Evolutionary conservation across 1,140 invertebrate genomes (phyloP), one percentile per base, ranked within the genome.

Genomic region (Ruditapes philippinarum): DNA sequence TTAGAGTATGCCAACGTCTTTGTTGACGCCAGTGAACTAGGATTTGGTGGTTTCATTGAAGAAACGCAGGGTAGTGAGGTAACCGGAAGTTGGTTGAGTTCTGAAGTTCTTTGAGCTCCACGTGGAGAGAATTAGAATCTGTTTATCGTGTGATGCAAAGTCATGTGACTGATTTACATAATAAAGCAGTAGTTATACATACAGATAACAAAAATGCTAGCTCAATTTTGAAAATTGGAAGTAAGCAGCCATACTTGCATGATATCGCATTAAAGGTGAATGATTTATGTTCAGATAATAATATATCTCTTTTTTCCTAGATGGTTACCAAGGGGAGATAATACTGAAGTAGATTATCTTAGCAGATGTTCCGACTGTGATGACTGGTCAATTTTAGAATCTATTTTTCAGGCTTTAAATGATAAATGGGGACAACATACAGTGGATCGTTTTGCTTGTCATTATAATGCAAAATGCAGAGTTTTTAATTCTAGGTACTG

Each of bases 401-500:
- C 9, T 65, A 73, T 88, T 65, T 88, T 68, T 28, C 1, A 80
- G 33, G 22, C 31, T 11, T 42, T 88, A 57, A 40, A 81, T 22
- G 62, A 19, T 17, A 51, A 22, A 31, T 81, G 60, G 76, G 86
- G 76, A 12, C 86, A 73, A 49, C 74, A 79, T 45, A 65, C 36
- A 7, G 31, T 36, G 17, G 85, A 88, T 45, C 9, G 73, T 17
- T 88, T 88, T 70, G 85, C 73, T 28, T 45, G 2, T 60, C 19
- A 79, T 68, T 79, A 79, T 79, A 79, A 88, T 70, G 42, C 74
- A 36, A 79, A 88, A 79, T 88, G 73, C 31, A 51, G 42, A 22
- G 0, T 31, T 0, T 89, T 89, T 83, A 83, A 83, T 78, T 82
- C 65, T 49, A 74, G 60, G 45, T 85, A 79, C 38, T 89, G 73